Percentiles rank a stretch among this genome's conserved stretches.
Conservation (phyloP, 1,140 invertebrate genomes). For the Plectrocnemia conspersa region DNA sequence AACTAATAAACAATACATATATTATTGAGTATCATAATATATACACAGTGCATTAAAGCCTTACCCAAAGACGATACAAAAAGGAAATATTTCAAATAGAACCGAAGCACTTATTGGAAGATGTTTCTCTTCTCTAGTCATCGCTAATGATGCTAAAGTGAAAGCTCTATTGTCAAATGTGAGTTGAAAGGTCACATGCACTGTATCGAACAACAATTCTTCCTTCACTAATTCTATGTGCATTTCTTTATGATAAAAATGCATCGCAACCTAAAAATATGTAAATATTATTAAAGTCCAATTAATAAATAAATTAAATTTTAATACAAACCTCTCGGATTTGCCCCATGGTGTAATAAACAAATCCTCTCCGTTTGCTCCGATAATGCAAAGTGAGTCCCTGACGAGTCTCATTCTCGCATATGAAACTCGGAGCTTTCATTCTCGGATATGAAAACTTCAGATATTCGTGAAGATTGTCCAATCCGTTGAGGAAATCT, state of each 20-base stretch:
- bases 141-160: conserved; percentile 69
- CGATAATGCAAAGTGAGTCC: conserved; percentile 91
- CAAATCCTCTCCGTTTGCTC: conserved; percentile 85
- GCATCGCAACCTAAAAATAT: conserved; percentile 69
- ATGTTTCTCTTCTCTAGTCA: conserved; percentile 81
- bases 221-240: conserved; percentile 84
- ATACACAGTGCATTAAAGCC: conserved; percentile 30
- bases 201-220: conserved; percentile 82
- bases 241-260: conserved; percentile 92
- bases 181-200: conserved; percentile 89
- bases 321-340: conserved; percentile 67
- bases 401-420: conserved; percentile 88
- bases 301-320: conserved; percentile 1
- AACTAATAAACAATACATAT: conserved; percentile 57
- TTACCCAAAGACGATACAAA: conserved; percentile 93
- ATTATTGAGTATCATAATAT: not conserved
- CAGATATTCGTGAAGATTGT: conserved; percentile 96
- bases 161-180: conserved; percentile 92
- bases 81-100: conserved; percentile 95
- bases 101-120: conserved; percentile 81
- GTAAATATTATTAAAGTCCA: conserved; percentile 16
- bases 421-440: conserved; percentile 91
- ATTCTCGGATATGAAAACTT: conserved; percentile 91
- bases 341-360: conserved; percentile 96
- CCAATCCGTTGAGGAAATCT: conserved; percentile 93